Evolutionary conservation across 1,140 invertebrate species (phyloP).

Genomic region (Ganaspis sp.): DNA sequence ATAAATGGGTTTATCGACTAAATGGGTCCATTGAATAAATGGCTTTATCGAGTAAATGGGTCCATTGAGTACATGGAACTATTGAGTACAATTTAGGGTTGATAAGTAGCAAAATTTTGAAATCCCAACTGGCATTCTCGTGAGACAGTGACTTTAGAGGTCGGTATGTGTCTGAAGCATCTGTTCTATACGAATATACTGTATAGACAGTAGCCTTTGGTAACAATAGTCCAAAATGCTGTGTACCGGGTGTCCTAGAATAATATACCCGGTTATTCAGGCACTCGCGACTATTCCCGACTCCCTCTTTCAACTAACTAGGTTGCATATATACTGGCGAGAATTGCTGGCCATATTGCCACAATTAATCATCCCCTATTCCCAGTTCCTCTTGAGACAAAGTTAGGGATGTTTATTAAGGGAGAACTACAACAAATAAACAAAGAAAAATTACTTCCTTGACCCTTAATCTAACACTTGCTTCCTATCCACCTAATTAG

Average conservation of each 20-base stretch:
- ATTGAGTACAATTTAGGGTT: not conserved
- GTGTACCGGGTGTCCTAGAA: slow-evolving; percentile 14
- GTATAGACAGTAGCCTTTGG: not conserved
- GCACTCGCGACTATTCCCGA: not conserved
- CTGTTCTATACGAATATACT: slow-evolving; percentile 11
- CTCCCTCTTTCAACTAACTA: slow-evolving; percentile 13
- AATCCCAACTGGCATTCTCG: not conserved
- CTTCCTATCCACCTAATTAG: not conserved
- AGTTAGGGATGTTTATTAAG: slow-evolving; percentile 7
- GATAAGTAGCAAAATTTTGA: not conserved
- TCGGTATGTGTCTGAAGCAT: slow-evolving; percentile 4
- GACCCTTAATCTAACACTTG: not conserved
- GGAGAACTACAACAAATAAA: not conserved
- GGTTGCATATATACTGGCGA: not conserved
- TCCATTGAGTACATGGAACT: not conserved
- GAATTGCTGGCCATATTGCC: slow-evolving; percentile 19
- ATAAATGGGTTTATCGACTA: too few species aligned
- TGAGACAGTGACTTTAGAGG: not conserved
- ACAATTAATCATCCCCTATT: slow-evolving; percentile 23
- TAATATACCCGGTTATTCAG: slow-evolving; percentile 32
- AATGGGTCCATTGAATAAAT: too few species aligned
- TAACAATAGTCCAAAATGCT: slow-evolving; percentile 26
- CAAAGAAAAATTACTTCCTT: not conserved
- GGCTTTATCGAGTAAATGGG: too few species aligned
- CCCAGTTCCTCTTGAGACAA: slow-evolving; percentile 6